Base-by-base conservation (phyloP, 2,888 invertebrate genomes). In the Trilocha varians region DNA sequence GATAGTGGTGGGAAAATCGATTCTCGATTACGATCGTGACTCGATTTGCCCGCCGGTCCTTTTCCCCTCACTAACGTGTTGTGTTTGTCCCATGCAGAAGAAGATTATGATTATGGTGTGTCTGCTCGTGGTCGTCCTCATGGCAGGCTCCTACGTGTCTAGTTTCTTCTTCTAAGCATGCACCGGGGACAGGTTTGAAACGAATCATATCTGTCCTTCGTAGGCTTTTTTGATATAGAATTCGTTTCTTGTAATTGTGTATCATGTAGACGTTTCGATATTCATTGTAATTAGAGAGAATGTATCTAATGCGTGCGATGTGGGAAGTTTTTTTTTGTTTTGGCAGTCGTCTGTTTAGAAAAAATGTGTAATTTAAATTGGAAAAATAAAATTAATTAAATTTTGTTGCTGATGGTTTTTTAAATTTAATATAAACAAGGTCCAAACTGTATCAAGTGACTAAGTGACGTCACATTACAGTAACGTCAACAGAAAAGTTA, bases 81-180 rank as follows among this genome's bases (percentile, higher is more conserved):
- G 77, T 83, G 60, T 83, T 84, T 84, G 78, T 82, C 78, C 78
- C 67, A 65, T 87, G 90, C 91, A 95, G 95, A 95, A 95, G 93
- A 95, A 95, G 90, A 95, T 95, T 76, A 94, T 95, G 91, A 95
- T 95, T 80, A 89, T 95, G 89, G 91, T 94, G 86, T 95, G 95
- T 88, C 88, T 95, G 77, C 90, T 92, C 73, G 89, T 95, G 75
- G 89, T 94, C 74, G 90, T 91, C 70, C 88, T 93, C 70, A 89
- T 94, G 70, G 85, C 79, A 63, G 78, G 84, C 59, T 83, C 73
- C 76, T 85, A 84, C 85, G 83, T 85, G 74, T 85, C 85, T 83
- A 82, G 70, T 78, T 84, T 76, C 62, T 83, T 85, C 82, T 75
- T 77, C 80, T 85, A 83, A 82, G 72, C 70, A 64, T 63, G 68